A percentile compares a stretch with the other conserved stretches of the same genome.
Evolutionary conservation across 2,797 vertebrate genomes (phyloP).

Genomic region (Cyprinella venusta): DNA sequence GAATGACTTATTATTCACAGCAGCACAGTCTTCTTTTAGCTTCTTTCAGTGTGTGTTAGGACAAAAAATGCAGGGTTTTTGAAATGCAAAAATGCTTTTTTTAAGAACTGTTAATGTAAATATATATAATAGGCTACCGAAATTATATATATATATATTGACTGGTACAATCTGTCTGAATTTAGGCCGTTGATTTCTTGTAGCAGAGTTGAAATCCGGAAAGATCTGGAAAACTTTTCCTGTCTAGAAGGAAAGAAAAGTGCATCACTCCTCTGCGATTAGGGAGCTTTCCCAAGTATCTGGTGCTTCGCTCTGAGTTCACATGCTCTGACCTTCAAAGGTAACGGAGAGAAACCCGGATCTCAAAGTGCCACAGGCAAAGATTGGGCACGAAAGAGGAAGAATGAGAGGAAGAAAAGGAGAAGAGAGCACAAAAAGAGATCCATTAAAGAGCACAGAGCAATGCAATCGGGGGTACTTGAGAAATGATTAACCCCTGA

Average conservation of each 20-base stretch:
- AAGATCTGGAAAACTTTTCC: neutral
- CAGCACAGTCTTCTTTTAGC: neutral
- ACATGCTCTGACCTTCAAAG: slow-evolving; percentile 43
- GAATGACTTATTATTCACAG: neutral
- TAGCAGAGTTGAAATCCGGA: neutral
- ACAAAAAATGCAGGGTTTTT: neutral
- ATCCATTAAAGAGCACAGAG: slow-evolving; percentile 46
- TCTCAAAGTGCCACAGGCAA: slow-evolving; percentile 1
- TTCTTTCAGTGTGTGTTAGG: neutral
- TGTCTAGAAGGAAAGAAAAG: neutral
- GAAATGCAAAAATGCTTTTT: neutral
- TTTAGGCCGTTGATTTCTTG: neutral
- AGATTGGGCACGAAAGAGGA: neutral
- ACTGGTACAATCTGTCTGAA: neutral
- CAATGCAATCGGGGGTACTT: neutral
- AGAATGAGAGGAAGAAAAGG: neutral
- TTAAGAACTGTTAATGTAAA: neutral
- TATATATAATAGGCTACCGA: neutral
- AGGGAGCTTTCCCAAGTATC: slow-evolving; percentile 13
- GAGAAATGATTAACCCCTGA: neutral
- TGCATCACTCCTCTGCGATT: neutral
- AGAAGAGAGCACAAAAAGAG: slow-evolving; percentile 24
- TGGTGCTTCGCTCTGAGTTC: slow-evolving; percentile 12
- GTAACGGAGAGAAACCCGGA: slow-evolving; percentile 21
- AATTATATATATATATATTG: neutral